Evolutionary conservation across 2,888 invertebrate species (phyloP).

Genomic region (Embidobia sp.): DNA sequence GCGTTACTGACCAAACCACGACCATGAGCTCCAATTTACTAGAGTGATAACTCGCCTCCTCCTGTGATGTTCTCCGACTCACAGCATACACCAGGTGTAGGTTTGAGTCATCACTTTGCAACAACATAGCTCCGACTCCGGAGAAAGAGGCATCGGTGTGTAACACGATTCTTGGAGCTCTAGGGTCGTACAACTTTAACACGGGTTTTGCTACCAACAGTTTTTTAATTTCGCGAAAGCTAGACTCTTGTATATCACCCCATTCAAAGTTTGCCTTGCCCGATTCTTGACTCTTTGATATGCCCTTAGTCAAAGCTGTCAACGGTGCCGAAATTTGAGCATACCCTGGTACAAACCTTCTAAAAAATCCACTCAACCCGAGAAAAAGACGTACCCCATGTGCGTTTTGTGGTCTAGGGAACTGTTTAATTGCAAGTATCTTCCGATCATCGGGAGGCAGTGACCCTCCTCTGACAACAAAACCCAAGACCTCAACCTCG

Average conservation of each 20-base stretch:
- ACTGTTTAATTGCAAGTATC: too few species aligned
- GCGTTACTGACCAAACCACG: slow-evolving; percentile 37
- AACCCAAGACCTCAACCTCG: too few species aligned
- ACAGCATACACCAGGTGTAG: slow-evolving; percentile 1
- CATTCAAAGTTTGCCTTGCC: too few species aligned
- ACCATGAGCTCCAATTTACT: slow-evolving; percentile 4
- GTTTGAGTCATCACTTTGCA: neutral
- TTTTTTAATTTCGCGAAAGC: neutral
- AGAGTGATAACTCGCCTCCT: neutral
- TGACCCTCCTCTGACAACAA: too few species aligned
- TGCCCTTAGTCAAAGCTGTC: neutral
- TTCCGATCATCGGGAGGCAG: too few species aligned
- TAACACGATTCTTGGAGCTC: neutral
- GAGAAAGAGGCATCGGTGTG: neutral
- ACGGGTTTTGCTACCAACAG: slow-evolving; percentile 29
- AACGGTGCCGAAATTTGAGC: neutral
- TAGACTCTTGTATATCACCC: neutral
- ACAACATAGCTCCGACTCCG: neutral
- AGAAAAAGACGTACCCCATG: too few species aligned
- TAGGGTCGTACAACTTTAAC: slow-evolving; percentile 52
- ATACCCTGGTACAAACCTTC: neutral
- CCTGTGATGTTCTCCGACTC: neutral
- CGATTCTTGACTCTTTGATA: slow-evolving; percentile 7
- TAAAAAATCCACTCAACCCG: neutral
- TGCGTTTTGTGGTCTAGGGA: too few species aligned